A percentile compares a stretch with the other conserved stretches of the same genome.
These are phyloP conservation scores for Mastomys coucha DNA, from an alignment of 2,113 vertebrate genomes.

Conservation along the genomic window DNA sequence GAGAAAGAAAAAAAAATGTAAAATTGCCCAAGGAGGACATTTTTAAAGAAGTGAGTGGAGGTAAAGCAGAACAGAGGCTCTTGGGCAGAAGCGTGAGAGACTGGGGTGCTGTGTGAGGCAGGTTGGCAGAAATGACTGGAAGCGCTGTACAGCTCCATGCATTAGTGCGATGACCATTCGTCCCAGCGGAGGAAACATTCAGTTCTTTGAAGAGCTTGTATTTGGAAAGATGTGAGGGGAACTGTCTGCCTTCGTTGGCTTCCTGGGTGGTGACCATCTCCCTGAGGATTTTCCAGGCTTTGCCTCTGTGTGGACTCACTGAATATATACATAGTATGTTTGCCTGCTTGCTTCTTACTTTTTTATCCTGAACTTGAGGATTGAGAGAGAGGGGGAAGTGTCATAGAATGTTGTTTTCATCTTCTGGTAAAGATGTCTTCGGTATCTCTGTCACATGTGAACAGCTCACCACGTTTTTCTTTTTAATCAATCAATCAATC, in stretches of 20 bases:
- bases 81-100: background rate
- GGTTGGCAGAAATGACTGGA: slow-evolving; percentile 7
- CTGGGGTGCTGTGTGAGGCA: background rate
- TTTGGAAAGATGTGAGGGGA: slow-evolving; percentile 22
- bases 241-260: slow-evolving; percentile 18
- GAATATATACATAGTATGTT: background rate
- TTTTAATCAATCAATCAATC: background rate
- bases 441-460: background rate
- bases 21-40: slow-evolving; percentile 15
- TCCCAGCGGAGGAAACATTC: background rate
- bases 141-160: background rate
- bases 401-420: background rate
- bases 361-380: background rate
- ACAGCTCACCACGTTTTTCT: background rate
- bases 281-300: background rate
- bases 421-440: background rate
- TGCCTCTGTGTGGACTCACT: background rate
- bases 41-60: slow-evolving; percentile 51
- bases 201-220: slow-evolving; percentile 28
- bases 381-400: background rate
- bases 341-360: slow-evolving; percentile 26
- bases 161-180: background rate
- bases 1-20: background rate
- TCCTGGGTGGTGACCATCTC: slow-evolving; percentile 9
- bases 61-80: background rate